Conservation (phyloP, 2,797 vertebrate genomes). For the Paramormyrops hopkinsi region DNA sequence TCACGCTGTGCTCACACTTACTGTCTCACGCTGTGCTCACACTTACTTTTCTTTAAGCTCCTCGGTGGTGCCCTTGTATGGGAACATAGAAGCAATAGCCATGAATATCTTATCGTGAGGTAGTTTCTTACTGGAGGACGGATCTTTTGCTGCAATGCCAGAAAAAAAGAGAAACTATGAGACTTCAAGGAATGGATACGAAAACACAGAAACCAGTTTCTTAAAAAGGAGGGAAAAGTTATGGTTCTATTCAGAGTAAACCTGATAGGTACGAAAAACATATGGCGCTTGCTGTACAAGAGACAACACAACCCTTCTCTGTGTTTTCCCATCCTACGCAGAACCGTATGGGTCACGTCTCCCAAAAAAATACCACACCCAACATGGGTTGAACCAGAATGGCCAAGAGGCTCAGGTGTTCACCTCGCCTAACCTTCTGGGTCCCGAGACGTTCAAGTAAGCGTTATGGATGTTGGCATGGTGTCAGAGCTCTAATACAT, state of each 20-base stretch:
- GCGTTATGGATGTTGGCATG: background rate
- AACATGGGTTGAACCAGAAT: background rate
- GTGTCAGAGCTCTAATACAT: background rate
- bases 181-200: background rate
- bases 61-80: conserved; percentile 87
- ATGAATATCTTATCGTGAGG: conserved; percentile 93
- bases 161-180: background rate
- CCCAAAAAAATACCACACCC: background rate
- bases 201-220: background rate
- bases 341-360: background rate
- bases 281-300: background rate
- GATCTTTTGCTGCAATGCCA: conserved; percentile 65
- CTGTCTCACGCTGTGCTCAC: conserved; percentile 48
- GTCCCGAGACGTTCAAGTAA: background rate
- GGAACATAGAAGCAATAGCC: conserved; percentile 95
- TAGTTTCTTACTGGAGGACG: conserved; percentile 71
- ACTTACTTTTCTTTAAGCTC: conserved; percentile 93
- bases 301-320: background rate
- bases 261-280: background rate
- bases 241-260: background rate
- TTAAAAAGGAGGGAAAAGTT: background rate
- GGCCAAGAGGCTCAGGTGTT: background rate
- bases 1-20: conserved; percentile 50
- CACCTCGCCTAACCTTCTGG: background rate
- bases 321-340: background rate